phyloP scores from a whole-genome alignment of 2,888 invertebrate genomes.

The Salticus scenicus region DNA sequence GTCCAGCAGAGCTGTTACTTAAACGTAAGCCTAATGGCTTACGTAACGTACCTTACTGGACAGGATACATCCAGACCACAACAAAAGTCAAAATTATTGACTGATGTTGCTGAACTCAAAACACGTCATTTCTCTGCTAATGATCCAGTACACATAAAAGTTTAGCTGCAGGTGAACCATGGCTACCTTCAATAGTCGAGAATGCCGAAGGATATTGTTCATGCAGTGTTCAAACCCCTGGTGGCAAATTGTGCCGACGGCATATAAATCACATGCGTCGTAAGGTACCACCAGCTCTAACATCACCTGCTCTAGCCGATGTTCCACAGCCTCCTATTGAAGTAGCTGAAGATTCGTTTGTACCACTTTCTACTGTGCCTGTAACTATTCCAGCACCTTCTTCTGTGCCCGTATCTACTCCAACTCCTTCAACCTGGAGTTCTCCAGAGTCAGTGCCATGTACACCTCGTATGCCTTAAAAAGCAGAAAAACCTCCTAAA shows the following conservation, averaged over 20 bases:
- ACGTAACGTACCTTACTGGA: too few relatives aligned
- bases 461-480: background rate
- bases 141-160: background rate
- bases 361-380: background rate
- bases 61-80: too few relatives aligned
- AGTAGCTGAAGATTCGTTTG: background rate
- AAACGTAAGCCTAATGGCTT: background rate
- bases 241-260: background rate
- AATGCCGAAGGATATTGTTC: background rate
- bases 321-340: too few relatives aligned
- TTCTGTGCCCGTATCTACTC: too few relatives aligned
- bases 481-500: background rate
- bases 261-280: background rate
- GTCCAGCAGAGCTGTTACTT: background rate
- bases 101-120: too few relatives aligned
- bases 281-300: background rate
- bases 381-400: background rate
- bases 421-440: too few relatives aligned
- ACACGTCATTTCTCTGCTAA: too few relatives aligned
- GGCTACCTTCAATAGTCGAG: background rate
- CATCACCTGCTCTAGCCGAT: background rate
- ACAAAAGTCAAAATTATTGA: too few relatives aligned
- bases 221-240: background rate
- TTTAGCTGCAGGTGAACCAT: background rate
- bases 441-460: background rate